Percentiles rank a stretch among this genome's conserved stretches.
phyloP scores from a whole-genome alignment of 2,888 invertebrate species.

The Hydrotaea diabolus region DNA sequence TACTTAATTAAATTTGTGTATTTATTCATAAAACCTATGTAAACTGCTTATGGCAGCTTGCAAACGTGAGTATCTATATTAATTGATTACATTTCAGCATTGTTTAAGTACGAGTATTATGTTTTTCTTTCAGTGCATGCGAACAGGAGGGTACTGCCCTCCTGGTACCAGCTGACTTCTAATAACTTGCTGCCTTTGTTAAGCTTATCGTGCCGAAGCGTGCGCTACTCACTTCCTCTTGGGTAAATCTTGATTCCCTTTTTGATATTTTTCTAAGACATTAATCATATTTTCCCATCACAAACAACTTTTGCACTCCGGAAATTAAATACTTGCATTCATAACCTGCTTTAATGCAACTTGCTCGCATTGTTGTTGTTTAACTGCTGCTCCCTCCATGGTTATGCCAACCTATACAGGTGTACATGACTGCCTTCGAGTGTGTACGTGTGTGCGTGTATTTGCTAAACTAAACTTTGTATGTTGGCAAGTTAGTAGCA shows the following conservation, averaged over 20 bases:
- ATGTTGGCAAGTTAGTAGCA: conserved; percentile 9
- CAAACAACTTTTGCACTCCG: conserved; percentile 55
- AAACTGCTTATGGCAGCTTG: too few relatives aligned
- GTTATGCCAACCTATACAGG: conserved; percentile 28
- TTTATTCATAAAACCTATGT: too few relatives aligned
- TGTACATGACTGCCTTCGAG: background rate
- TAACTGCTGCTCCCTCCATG: conserved; percentile 32
- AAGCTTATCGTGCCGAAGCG: too few relatives aligned
- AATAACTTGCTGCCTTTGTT: too few relatives aligned
- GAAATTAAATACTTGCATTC: conserved; percentile 64
- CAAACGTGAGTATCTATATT: too few relatives aligned
- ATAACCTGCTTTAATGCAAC: conserved; percentile 60
- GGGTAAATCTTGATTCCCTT: conserved; percentile 13
- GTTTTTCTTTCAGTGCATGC: too few relatives aligned
- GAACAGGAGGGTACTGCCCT: too few relatives aligned
- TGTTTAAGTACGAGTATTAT: too few relatives aligned
- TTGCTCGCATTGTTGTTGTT: conserved; percentile 52
- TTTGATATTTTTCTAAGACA: conserved; percentile 32
- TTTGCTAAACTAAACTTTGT: conserved; percentile 2
- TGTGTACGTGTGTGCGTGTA: background rate
- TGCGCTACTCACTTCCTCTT: background rate
- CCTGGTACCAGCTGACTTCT: too few relatives aligned
- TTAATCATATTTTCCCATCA: conserved; percentile 57
- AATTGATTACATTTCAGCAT: too few relatives aligned
- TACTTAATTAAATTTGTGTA: too few relatives aligned